Base-by-base conservation (phyloP, 2,113 vertebrate genomes). In the Cyprinus carpio region DNA sequence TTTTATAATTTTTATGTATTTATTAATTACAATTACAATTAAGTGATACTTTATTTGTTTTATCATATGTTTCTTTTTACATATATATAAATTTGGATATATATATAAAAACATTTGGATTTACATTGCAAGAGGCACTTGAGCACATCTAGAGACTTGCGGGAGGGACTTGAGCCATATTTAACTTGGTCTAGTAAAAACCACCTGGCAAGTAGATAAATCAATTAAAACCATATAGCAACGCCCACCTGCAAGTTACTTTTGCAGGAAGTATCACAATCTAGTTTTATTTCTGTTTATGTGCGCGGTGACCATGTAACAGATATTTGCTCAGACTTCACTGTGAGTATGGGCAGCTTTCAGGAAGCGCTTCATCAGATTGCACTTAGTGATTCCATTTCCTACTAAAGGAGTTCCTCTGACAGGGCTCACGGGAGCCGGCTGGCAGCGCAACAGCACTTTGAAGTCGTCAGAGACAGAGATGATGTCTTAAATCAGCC, bases 291-390 rank as follows among this genome's bases (percentile, higher is more conserved):
- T 67, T 67, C 1, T 67, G 65, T 67, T 34, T 34, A 31, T 67
- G 65, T 67, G 27, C 64, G 9, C 1, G 29, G 64, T 67, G 65
- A 20, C 29, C 15, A 34, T 67, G 34, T 40, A 72, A 40, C 34
- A 23, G 69, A 40, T 4, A 20, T 72, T 13, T 37, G 10, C 34
- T 31, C 71, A 79, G 62, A 82, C 20, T 60, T 82, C 69, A 81
- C 60, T 72, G 84, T 65, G 12, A 62, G 56, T 11, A 58, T 85
- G 76, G 25, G 56, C 72, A 78, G 40, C 58, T 34, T 18, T 82
- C 74, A 87, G 88, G 80, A 89, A 90, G 75, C 31, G 43, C 40
- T 79, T 82, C 51, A 71, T 86, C 87, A 86, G 67, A 27, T 77
- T 46, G 65, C 74, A 88, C 80, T 87, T 31, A 87, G 64, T 79